Evolutionary conservation across 1,140 invertebrate species (phyloP), one percentile per base, ranked within the genome.

Genomic region (Linepithema humile): DNA sequence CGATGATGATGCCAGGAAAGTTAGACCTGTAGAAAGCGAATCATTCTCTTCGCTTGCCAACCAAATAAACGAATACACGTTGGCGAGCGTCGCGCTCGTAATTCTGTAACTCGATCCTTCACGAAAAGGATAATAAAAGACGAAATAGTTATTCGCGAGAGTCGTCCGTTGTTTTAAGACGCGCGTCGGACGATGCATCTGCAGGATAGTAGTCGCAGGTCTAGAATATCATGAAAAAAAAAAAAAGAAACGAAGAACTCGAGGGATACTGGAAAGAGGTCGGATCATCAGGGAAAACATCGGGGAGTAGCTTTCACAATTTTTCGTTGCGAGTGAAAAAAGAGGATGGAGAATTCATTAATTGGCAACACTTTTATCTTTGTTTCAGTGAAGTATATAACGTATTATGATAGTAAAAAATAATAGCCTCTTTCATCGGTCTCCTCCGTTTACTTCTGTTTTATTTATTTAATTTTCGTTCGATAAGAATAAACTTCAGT

Each of bases 11-110:
- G 64, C 40, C 20, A 67, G 70, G 17, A 26, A 48, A 50, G 62
- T n/a, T 86, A 70, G 77, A 75, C 55, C n/a, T 74, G 45, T 40
- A 60, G 70, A 35, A 69, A 64, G 35, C 74, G 74, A 84, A 59
- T 32, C 69, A 57, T 60, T 85, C 73, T 88, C 84, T 78, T 84
- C 35, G 40, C 73, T 86, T 85, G 86, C 86, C 87, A 80, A 77
- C 26, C 87, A 77, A 88, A 88, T 82, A 88, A 86, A 89, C 85
- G 84, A 88, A 75, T 62, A 62, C 78, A 84, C 59, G 53, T 12
- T 62, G 50, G 35, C 88, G 64, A 88, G 43, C 53, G 78, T 89
- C 77, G 53, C 78, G 84, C 85, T 84, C 74, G 85, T 82, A 88
- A 85, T 72, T 82, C 53, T 65, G 83, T 85, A 88, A 88, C 86